These are phyloP conservation scores for Microcebus tavaratra DNA, from an alignment of 2,113 vertebrate species.

Conservation along the genomic window DNA sequence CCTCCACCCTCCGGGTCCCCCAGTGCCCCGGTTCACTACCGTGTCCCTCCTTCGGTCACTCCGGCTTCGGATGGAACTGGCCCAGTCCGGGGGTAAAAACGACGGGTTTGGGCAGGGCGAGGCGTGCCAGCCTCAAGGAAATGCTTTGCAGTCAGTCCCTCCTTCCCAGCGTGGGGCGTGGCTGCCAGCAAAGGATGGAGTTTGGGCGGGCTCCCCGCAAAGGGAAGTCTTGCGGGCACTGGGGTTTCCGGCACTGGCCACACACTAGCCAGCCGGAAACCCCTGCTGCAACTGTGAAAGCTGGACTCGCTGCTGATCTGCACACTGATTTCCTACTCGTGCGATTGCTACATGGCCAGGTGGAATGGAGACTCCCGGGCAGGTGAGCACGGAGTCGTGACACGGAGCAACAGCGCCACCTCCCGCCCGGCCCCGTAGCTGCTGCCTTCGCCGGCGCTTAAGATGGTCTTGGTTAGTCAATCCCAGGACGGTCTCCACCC, in stretches of 20 bases:
- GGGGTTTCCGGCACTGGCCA: constrained; percentile 58
- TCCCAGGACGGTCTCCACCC: too few relatives aligned
- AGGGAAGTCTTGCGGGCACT: constrained; percentile 7
- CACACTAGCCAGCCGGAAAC: constrained; percentile 23
- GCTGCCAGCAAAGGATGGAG: constrained; percentile 56
- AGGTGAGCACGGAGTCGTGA: rapidly evolving
- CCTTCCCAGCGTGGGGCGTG: constrained; percentile 51
- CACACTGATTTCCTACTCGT: neutral
- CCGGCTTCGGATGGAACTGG: neutral
- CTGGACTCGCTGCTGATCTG: neutral
- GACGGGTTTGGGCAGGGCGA: neutral
- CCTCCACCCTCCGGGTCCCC: neutral
- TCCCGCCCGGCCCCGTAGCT: neutral
- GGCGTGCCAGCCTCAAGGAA: constrained; percentile 53
- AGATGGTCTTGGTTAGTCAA: neutral
- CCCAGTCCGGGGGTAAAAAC: neutral
- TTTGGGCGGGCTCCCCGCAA: constrained; percentile 11
- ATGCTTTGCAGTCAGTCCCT: neutral
- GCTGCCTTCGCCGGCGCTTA: neutral
- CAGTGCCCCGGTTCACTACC: neutral
- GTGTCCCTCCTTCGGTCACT: neutral
- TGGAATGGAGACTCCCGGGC: neutral
- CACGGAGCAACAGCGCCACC: constrained; percentile 32
- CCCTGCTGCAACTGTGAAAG: neutral
- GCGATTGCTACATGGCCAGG: neutral